A percentile compares a stretch with the other conserved stretches of the same genome.
phyloP scores from a whole-genome alignment of 2,888 invertebrate species.

The Sarcophaga caerulescens region DNA sequence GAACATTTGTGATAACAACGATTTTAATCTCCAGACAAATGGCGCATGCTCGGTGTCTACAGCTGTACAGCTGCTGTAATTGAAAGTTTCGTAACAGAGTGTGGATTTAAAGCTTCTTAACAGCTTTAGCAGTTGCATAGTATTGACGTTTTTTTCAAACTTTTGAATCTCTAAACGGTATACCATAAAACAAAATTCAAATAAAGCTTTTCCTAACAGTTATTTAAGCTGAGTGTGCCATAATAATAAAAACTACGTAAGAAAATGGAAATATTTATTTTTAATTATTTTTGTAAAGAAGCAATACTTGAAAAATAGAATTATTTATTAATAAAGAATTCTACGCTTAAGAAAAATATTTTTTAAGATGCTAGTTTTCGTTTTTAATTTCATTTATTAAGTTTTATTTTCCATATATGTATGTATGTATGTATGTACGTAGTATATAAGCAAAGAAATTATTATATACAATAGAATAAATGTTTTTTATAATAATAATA shows the following conservation, averaged over 20 bases:
- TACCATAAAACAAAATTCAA: no score
- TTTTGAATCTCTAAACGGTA: no score
- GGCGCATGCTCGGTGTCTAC: conserved; percentile 55
- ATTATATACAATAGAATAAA: conserved; percentile 55
- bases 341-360: no score
- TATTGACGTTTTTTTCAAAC: not conserved
- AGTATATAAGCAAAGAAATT: conserved; percentile 49
- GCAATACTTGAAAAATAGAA: no score
- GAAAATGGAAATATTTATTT: no score
- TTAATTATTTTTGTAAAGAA: no score
- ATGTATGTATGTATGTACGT: not conserved
- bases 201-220: no score
- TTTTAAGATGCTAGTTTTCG: no score
- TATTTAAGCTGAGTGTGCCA: no score
- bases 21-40: conserved; percentile 4
- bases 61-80: conserved; percentile 66
- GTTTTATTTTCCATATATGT: conserved; percentile 27
- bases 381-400: no score
- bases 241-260: no score
- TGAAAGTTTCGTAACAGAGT: conserved; percentile 14
- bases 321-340: no score
- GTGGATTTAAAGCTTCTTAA: conserved; percentile 14
- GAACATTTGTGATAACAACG: not conserved
- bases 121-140: not conserved
- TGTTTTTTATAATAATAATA: conserved; percentile 1